Base-by-base conservation (phyloP, 2,797 vertebrate genomes). In the Stomatorhinus walkeri region DNA sequence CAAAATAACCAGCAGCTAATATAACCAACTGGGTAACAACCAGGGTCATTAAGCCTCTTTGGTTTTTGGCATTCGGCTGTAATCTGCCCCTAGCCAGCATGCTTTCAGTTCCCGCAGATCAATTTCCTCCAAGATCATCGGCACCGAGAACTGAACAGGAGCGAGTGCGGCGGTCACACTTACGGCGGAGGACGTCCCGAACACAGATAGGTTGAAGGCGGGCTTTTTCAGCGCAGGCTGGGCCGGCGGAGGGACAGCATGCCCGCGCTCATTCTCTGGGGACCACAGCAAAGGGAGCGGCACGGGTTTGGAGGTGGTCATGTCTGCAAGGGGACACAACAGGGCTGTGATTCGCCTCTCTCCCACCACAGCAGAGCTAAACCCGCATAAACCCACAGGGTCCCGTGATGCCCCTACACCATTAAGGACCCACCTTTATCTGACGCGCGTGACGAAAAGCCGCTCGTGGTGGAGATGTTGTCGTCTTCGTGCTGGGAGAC, bases 391-490 rank as follows among this genome's bases (percentile, higher is more conserved):
- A n/a, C 72, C 16, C 16, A 1, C 36, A 19, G 32, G 72, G 6
- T 8, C 36, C 36, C 1, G 3, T 5, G 16, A 49, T 0, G 12
- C 1, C 40, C 12, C 83, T n/a, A 14, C 28, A 32, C 48, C 28
- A 48, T 32, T 56, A 81, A 9, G 1, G 12, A 5, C 10, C 48
- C 94, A 99, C 98, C 98, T 96, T 99, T 99, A 92, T 99, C 98
- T 93, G 98, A 99, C 22, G 98, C 98, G 84, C 98, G 97, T 84
- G 98, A 99, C 72, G 98, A 99, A 93, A 99, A 99, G 79, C 98
- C 98, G 92, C 98, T 99, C 79, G 98, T 99, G 90, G 98, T 99
- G 93, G 98, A 99, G 96, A 99, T 99, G 95, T 99, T 99, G 93
- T 99, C 98, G 28, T 99, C 98, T 93, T 99, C 98, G 40, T 99